Evolutionary conservation across 2,113 vertebrate species (phyloP).

Genomic region (Drymodes brunneopygia): DNA sequence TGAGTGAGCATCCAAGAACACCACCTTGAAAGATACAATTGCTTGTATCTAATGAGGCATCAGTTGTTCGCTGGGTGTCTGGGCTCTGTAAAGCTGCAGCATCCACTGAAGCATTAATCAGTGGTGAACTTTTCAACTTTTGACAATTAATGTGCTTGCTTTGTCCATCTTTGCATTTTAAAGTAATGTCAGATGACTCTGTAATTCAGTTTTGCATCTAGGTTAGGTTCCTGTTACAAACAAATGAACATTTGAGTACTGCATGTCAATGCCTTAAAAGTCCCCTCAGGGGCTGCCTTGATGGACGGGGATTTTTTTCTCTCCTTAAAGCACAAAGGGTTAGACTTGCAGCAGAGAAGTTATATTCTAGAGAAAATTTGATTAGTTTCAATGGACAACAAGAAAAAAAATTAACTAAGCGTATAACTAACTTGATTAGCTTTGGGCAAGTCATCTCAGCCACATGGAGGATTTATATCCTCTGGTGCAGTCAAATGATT

Average conservation of each 20-base stretch:
- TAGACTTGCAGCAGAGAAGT: neutral
- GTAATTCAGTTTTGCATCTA: neutral
- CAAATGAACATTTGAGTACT: neutral
- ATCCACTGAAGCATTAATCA: neutral
- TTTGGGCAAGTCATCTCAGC: neutral
- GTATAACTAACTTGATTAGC: neutral
- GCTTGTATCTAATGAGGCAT: neutral
- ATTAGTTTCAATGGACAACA: neutral
- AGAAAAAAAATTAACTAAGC: neutral
- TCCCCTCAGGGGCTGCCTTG: neutral
- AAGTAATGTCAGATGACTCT: neutral
- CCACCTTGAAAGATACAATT: neutral
- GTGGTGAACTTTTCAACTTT: neutral
- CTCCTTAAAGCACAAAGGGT: neutral
- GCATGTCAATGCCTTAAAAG: neutral
- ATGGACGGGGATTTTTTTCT: neutral
- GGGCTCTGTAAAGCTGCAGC: neutral
- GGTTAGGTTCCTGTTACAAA: neutral
- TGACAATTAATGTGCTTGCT: neutral
- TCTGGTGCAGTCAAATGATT: neutral
- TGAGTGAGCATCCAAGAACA: neutral
- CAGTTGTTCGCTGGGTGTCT: neutral
- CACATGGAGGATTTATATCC: neutral
- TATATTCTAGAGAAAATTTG: neutral
- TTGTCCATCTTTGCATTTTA: conserved; percentile 1